Evolutionary conservation across 1,140 invertebrate species (phyloP), one percentile per base, ranked within the genome.

Genomic region (Saccostrea glomerata): DNA sequence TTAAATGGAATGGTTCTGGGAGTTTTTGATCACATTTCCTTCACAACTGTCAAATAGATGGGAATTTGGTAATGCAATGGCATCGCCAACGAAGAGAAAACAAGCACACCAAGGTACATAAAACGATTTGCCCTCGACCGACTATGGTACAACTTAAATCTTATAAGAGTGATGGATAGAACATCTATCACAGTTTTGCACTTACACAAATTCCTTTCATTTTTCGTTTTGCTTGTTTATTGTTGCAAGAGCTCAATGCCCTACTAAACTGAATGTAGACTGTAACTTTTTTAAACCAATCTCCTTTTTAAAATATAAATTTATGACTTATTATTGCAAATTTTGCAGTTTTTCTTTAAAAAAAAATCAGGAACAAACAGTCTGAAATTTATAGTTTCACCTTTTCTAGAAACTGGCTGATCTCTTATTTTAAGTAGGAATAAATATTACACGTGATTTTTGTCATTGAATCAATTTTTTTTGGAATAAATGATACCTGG

Each of bases 121-220:
- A 63, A 77, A 77, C 70, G 70, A 77, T 77, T 77, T 77, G 70
- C 70, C 70, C 70, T 77, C 70, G 70, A 77, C 70, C 23, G 70
- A 77, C 25, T 77, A 30, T 77, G 70, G 70, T 77, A 77, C 70
- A 66, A 66, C 30, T 77, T 30, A 77, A 15, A 77, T 77, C 70
- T 77, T 36, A 36, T 25, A 77, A 77, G 70, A 77, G 70, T 77
- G 70, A 77, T 77, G 70, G 25, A 77, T 77, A 77, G 70, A 13
- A 30, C 70, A 30, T 77, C 25, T 17, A 77, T 77, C 70, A 30
- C 70, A 77, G 25, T 15, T 36, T 36, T 77, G 70, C 25, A 77
- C 70, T 77, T 77, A 36, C 13, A 15, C 25, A 30, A 77, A 77
- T 77, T 77, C 70, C 30, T 36, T 77, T 30, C 70, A 77, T 77